These are phyloP conservation scores for Lepeophtheirus nordmannii DNA, from an alignment of 2,888 invertebrate species.

Conservation along the genomic window DNA sequence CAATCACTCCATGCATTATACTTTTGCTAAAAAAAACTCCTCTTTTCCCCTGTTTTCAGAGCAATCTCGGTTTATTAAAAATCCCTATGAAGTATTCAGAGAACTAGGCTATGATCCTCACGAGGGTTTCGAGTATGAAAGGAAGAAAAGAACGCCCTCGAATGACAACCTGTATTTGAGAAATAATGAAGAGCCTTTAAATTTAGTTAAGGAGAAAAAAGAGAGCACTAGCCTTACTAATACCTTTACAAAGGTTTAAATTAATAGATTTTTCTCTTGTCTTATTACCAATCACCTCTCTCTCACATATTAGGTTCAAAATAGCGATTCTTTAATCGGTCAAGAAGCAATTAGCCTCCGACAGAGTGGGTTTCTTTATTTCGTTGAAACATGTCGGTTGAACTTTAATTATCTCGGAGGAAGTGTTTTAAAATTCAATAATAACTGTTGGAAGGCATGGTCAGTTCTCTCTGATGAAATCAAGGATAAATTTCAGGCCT, in stretches of 20 bases:
- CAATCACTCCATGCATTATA: too few species aligned
- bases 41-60: background rate
- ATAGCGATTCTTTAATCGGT: too few species aligned
- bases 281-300: too few species aligned
- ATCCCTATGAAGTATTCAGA: background rate
- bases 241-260: too few species aligned
- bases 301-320: too few species aligned
- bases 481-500: background rate
- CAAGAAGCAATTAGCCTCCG: background rate
- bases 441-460: background rate
- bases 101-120: background rate
- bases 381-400: background rate
- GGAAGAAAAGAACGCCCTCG: background rate
- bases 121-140: background rate
- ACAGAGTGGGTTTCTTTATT: background rate
- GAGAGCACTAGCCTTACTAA: too few species aligned
- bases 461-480: background rate
- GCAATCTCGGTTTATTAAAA: background rate
- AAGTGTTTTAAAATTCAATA: background rate
- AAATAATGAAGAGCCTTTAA: too few species aligned
- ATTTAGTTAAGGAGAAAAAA: too few species aligned
- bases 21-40: background rate
- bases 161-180: background rate
- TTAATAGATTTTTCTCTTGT: too few species aligned
- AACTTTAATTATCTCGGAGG: background rate